These are phyloP conservation scores for Austrolebias charrua DNA, from an alignment of 2,797 vertebrate genomes.

Conservation along the genomic window DNA sequence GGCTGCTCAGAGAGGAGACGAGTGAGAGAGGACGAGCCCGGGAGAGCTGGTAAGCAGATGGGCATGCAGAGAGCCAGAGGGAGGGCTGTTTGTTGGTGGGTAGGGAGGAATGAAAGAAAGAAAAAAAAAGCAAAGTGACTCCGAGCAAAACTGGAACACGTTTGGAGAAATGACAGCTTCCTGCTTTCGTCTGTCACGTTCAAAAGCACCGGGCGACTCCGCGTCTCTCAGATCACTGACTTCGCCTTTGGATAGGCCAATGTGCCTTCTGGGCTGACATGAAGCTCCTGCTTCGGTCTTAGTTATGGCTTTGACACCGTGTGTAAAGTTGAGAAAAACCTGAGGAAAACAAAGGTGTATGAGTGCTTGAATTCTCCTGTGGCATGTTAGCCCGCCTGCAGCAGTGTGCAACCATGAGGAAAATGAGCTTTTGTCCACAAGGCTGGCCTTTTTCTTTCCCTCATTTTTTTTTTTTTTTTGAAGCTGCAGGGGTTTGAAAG, in stretches of 20 bases:
- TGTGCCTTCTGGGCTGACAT: constrained; percentile 56
- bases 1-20: constrained; percentile 45
- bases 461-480: constrained; percentile 51
- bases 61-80: constrained; percentile 41
- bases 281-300: constrained; percentile 48
- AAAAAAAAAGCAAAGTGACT: constrained; percentile 41
- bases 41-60: constrained; percentile 52
- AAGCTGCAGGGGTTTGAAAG: constrained; percentile 64
- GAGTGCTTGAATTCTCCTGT: constrained; percentile 74
- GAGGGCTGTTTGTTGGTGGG: constrained; percentile 14
- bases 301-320: constrained; percentile 54
- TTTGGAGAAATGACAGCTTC: constrained; percentile 55
- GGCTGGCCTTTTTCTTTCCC: constrained; percentile 63
- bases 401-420: constrained; percentile 79
- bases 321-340: constrained; percentile 76
- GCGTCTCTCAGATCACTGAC: constrained; percentile 38
- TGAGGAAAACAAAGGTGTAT: constrained; percentile 74
- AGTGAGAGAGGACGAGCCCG: constrained; percentile 34
- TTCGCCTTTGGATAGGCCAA: constrained; percentile 48
- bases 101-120: constrained; percentile 25
- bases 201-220: constrained; percentile 26
- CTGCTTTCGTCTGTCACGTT: constrained; percentile 40
- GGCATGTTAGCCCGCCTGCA: constrained; percentile 74
- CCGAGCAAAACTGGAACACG: constrained; percentile 43
- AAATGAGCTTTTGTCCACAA: constrained; percentile 79